Evolutionary conservation across 1,140 invertebrate species (phyloP), one percentile per base, ranked within the genome.

Genomic region (Mylabris phalerata): DNA sequence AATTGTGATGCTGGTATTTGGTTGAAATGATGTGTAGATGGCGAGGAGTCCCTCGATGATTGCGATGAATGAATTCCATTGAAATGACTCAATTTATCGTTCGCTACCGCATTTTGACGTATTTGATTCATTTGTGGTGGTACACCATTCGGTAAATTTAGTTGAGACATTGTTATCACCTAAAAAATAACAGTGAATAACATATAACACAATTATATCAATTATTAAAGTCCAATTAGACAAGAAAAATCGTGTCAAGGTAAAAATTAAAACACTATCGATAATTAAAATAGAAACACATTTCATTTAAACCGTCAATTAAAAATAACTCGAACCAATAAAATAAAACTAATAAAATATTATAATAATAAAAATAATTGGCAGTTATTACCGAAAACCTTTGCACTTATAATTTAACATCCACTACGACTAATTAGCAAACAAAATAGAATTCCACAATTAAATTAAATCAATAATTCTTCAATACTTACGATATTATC

Each of bases 31-130:
- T 66, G 57, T 13, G 51, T 50, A 13, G 63, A 42, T 51, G 73
- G 73, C 13, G 73, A 73, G 11, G 69, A 70, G 45, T 67, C 71
- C 47, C 73, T 65, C 24, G 72, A 74, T 25, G 71, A 71, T 48
- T 64, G 63, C 13, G 71, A 72, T 32, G 32, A 32, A 50, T 66
- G 63, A 46, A 73, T 40, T 19, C 73, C 73, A 63, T 74, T 74
- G 26, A 71, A 64, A 26, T 64, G 60, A 19, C 51, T 54, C 39
- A 60, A 50, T 39, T 55, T 45, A 27, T 57, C 50, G 19, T 50
- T 50, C 13, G 51, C 9, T 19, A 32, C 32, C 32, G 1, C 32
- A 32, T 32, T 32, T 25, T 27, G 38, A 41, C 40, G 9, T 38
- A 55, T 42, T 51, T 50, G 55, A 27, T 56, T 49, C 38, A 57